A percentile compares a stretch with the other conserved stretches of the same genome.
phyloP scores from a whole-genome alignment of 2,113 vertebrate genomes.

The Equus quagga region DNA sequence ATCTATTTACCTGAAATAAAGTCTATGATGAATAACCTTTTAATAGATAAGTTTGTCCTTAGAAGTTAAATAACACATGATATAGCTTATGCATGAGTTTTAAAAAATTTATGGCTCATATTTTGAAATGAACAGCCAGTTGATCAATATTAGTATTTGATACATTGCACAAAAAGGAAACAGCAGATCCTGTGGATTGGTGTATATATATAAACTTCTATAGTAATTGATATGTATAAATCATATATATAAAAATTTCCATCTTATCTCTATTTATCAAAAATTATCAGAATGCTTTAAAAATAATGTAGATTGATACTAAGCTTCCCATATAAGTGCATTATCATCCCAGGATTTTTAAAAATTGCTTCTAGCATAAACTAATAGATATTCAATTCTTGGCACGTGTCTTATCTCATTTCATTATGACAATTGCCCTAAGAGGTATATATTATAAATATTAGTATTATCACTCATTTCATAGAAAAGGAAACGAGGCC shows the following conservation, averaged over 20 bases:
- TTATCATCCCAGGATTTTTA: background rate
- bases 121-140: slow-evolving; percentile 31
- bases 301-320: background rate
- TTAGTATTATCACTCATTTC: background rate
- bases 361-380: background rate
- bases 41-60: background rate
- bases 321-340: background rate
- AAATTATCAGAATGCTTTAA: background rate
- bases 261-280: background rate
- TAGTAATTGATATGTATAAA: background rate
- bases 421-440: background rate
- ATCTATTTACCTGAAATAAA: background rate
- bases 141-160: background rate
- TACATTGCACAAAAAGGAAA: background rate
- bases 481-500: background rate
- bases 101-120: background rate
- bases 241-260: background rate
- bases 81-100: background rate
- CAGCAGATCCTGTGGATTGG: background rate
- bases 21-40: background rate
- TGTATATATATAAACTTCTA: background rate
- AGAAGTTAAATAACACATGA: background rate
- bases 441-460: background rate
- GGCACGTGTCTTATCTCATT: background rate
- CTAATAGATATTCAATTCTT: background rate